Conservation (phyloP, 2,113 vertebrate genomes). For the Fukomys damarensis region DNA sequence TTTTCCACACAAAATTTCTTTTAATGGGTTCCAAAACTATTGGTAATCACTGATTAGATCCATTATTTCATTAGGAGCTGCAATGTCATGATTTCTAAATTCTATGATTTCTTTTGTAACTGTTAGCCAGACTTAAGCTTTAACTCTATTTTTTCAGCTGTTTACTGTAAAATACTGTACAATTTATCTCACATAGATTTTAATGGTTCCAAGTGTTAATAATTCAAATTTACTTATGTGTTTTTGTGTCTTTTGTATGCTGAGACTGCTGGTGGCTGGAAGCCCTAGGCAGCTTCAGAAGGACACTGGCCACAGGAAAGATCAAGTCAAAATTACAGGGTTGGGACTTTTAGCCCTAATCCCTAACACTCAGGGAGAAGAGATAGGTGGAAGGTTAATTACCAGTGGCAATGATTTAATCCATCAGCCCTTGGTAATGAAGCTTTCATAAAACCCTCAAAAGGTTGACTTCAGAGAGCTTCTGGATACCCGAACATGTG, state of each 20-base stretch:
- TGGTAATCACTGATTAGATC: neutral
- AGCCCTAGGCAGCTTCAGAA: neutral
- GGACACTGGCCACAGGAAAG: neutral
- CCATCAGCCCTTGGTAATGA: neutral
- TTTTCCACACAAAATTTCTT: neutral
- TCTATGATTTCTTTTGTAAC: conserved; percentile 36
- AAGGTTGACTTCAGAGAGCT: neutral
- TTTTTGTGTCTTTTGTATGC: neutral
- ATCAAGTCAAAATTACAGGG: neutral
- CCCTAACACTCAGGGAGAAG: neutral
- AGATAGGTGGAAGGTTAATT: neutral
- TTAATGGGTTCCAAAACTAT: conserved; percentile 1
- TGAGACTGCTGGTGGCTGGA: neutral
- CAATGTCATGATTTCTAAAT: conserved; percentile 42
- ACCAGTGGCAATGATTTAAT: conserved; percentile 2
- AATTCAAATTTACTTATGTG: conserved; percentile 13
- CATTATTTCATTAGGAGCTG: conserved; percentile 32
- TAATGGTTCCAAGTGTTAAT: conserved; percentile 47
- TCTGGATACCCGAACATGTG: neutral
- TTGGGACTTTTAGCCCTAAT: neutral
- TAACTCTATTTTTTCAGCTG: neutral
- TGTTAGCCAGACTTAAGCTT: neutral
- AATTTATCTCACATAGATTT: conserved; percentile 46
- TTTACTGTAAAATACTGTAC: conserved; percentile 48
- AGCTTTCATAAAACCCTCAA: neutral